These are phyloP conservation scores for Tragelaphus imberbis DNA, from an alignment of 2,113 vertebrate genomes.

Conservation along the genomic window DNA sequence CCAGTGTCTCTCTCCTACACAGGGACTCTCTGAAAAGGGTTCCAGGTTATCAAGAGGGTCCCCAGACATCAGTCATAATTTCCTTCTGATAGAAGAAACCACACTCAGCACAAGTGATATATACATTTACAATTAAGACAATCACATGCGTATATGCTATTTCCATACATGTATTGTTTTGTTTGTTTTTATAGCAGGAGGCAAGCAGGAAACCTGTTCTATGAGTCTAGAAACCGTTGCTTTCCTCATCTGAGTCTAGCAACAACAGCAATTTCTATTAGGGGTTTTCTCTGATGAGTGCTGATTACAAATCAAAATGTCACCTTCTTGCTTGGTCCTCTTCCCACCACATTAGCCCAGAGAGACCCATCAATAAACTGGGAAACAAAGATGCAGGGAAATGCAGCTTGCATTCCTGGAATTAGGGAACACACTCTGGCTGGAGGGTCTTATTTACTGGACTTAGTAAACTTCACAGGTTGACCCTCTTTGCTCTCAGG, in stretches of 20 bases:
- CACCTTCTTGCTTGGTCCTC: background rate
- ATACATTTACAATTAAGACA: background rate
- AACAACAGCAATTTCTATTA: background rate
- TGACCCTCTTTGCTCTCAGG: background rate
- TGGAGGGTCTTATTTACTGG: background rate
- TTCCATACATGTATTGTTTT: background rate
- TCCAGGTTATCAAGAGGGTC: background rate
- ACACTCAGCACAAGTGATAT: background rate
- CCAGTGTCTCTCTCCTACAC: too few species aligned
- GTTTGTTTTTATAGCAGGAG: background rate
- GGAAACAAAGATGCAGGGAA: background rate
- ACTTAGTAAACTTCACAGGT: background rate
- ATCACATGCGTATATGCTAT: background rate
- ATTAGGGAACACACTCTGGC: too few species aligned
- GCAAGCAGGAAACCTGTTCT: background rate
- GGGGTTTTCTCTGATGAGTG: background rate
- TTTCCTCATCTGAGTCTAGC: background rate
- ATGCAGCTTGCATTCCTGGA: background rate
- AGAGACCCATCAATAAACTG: background rate
- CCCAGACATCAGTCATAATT: background rate
- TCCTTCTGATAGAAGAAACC: background rate
- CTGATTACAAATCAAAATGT: background rate
- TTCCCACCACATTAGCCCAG: background rate
- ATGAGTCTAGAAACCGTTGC: background rate
- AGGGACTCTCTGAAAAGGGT: background rate